Evolutionary conservation across 2,888 invertebrate species (phyloP), one percentile per base, ranked within the genome.

Genomic region (Eupithecia dodoneata): DNA sequence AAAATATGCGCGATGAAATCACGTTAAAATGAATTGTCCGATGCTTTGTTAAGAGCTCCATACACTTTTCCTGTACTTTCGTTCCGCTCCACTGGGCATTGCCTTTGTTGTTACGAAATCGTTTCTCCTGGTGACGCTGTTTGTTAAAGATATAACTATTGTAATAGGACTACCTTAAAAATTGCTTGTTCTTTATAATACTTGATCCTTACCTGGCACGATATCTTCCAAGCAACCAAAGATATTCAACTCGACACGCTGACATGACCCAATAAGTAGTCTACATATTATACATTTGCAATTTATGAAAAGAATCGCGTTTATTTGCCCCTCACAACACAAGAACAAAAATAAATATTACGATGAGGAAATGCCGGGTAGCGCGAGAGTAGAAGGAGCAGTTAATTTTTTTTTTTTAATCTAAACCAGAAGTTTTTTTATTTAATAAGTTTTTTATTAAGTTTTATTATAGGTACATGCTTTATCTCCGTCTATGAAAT

Each of bases 61-160:
- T 71, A 49, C 75, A 76, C 9, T 69, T 77, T 76, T 79, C 77
- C 72, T 79, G 77, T 75, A 42, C 72, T 76, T 79, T 55, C 63
- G 70, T 72, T 79, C 52, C 67, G 73, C 74, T 74, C 75, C 73
- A 76, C 70, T 76, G 74, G 73, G 49, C 73, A 76, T 77, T 71
- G 78, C 75, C 71, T 74, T 67, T 76, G 72, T 67, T 76, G 70
- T 78, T 66, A 42, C 42, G 74, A 75, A 79, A 80, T 73, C 66
- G 76, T 67, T 79, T 76, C 72, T 75, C 65, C 47, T 72, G 55
- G 74, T 79, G 73, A 76, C 77, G 79, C 47, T 71, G 72, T 69
- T 74, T 66, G 66, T 18, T 66, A 66, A 7, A 42, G 10, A 59
- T n/a, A 59, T 59, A 18, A 18, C 18, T 18, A 59, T 59, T 59